Percentiles rank a stretch among this genome's conserved stretches.
These are phyloP conservation scores for Dolichoris vasculosae DNA, from an alignment of 1,140 invertebrate species.

Conservation along the genomic window DNA sequence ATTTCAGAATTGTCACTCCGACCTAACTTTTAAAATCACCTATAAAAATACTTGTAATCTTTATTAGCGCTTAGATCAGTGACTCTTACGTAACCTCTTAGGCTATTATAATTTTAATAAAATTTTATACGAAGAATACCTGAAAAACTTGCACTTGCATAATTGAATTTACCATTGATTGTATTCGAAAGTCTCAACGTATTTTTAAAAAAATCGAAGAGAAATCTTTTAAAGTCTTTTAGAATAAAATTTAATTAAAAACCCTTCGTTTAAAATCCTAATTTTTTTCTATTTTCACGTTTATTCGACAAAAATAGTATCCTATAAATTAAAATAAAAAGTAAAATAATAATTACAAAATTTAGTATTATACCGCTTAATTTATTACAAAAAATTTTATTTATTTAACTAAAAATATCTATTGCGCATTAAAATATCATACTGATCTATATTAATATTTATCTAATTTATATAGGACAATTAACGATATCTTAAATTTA, in stretches of 20 bases:
- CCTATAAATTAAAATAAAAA: too few species aligned
- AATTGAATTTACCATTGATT: conserved; percentile 5
- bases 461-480: too few species aligned
- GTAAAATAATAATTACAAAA: too few species aligned
- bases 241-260: conserved; percentile 24
- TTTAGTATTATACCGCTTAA: too few species aligned
- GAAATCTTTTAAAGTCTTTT: neutral
- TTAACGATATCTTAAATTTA: too few species aligned
- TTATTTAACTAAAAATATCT: too few species aligned
- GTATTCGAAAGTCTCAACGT: neutral
- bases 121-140: neutral
- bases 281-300: neutral
- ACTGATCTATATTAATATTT: too few species aligned
- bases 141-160: neutral
- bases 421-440: too few species aligned
- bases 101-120: neutral
- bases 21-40: neutral
- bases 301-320: too few species aligned
- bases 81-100: neutral
- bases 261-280: neutral
- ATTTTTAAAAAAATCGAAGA: neutral
- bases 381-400: too few species aligned
- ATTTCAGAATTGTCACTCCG: conserved; percentile 24
- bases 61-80: neutral
- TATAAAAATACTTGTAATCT: neutral